phyloP scores from a whole-genome alignment of 2,113 vertebrate species.

The Rhynchopsitta pachyrhyncha region DNA sequence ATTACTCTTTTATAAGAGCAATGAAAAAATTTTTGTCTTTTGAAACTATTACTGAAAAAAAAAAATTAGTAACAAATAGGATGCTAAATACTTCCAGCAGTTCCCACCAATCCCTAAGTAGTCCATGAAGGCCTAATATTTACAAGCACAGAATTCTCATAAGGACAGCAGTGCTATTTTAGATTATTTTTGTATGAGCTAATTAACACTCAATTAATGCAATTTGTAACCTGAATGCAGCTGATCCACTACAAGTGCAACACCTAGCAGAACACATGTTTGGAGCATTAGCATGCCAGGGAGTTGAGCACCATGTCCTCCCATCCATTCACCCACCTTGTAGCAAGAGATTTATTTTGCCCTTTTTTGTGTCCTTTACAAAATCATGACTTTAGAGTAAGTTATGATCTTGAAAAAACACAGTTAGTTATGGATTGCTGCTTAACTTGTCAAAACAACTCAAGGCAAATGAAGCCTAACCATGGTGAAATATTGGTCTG shows the following conservation, averaged over 20 bases:
- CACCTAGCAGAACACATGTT: neutral
- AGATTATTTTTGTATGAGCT: neutral
- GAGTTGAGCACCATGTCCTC: neutral
- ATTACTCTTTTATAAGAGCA: neutral
- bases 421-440: conserved; percentile 29
- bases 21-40: neutral
- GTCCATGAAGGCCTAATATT: neutral
- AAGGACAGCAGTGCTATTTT: neutral
- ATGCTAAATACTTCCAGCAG: neutral
- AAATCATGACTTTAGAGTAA: conserved; percentile 20
- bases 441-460: conserved; percentile 54
- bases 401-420: conserved; percentile 37
- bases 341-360: conserved; percentile 46
- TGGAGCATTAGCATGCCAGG: neutral
- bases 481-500: conserved; percentile 30
- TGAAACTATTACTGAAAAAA: neutral
- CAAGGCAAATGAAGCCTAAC: conserved; percentile 52
- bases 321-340: neutral
- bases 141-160: neutral
- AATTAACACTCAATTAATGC: neutral
- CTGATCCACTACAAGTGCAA: neutral
- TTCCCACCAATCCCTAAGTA: neutral
- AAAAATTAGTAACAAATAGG: neutral
- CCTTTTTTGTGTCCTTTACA: conserved; percentile 46
- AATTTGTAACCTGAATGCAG: neutral